Conservation (phyloP, 2,888 invertebrate genomes). For the Eudemis profundana region DNA sequence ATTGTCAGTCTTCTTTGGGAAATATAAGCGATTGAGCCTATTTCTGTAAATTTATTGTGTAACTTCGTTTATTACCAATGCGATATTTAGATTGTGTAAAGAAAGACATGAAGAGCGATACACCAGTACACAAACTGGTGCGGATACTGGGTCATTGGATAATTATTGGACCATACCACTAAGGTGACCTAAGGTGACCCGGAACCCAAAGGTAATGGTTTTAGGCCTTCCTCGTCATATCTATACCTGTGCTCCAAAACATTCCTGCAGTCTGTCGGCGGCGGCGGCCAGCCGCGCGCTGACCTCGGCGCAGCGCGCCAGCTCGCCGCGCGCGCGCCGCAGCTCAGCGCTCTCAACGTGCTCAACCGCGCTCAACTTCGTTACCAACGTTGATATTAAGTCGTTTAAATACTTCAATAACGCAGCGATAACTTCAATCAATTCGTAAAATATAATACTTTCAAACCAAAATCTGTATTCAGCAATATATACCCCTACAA, state of each 20-base stretch:
- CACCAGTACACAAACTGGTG: too few species aligned
- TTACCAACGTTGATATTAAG: not conserved
- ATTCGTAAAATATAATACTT: constrained; percentile 11
- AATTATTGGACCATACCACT: too few species aligned
- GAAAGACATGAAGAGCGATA: too few species aligned
- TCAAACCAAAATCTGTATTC: not conserved
- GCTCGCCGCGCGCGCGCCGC: not conserved
- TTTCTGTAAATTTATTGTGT: too few species aligned
- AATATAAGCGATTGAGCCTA: too few species aligned
- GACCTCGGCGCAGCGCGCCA: not conserved
- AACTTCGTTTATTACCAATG: too few species aligned
- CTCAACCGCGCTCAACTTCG: not conserved
- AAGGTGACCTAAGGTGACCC: too few species aligned
- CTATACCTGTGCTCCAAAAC: constrained; percentile 26
- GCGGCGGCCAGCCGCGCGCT: not conserved
- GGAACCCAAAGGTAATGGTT: too few species aligned
- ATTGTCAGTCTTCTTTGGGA: too few species aligned
- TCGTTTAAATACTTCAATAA: constrained; percentile 10
- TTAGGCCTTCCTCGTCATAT: too few species aligned
- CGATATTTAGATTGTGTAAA: too few species aligned
- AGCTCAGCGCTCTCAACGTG: not conserved
- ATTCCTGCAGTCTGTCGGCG: not conserved
- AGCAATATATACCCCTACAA: not conserved
- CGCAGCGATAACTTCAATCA: not conserved
- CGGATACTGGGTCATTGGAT: too few species aligned